Evolutionary conservation across 1,140 invertebrate genomes (phyloP).

Genomic region (Trichonephila inaurata): DNA sequence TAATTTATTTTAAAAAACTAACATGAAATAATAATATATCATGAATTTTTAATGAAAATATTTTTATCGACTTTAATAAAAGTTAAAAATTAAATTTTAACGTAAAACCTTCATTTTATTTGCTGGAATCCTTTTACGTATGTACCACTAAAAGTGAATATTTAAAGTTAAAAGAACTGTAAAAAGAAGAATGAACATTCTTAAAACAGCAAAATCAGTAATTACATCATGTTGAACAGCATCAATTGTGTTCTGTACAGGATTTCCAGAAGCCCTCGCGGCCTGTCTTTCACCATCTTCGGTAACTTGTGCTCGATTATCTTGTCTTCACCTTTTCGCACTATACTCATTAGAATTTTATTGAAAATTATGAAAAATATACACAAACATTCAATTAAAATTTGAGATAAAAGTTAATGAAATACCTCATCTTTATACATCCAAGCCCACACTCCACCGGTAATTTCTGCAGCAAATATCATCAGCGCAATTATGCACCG

Average conservation of each 20-base stretch:
- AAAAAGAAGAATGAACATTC: too few relatives aligned
- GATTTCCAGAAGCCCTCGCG: conserved; percentile 84
- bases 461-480: conserved; percentile 89
- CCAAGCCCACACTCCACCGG: conserved; percentile 88
- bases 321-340: conserved; percentile 82
- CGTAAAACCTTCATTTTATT: too few relatives aligned
- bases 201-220: neutral
- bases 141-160: too few relatives aligned
- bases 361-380: neutral
- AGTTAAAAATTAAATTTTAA: too few relatives aligned
- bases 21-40: too few relatives aligned
- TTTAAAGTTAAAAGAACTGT: too few relatives aligned
- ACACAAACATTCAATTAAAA: conserved; percentile 2
- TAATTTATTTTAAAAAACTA: too few relatives aligned
- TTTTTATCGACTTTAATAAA: too few relatives aligned
- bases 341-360: neutral
- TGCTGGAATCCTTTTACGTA: too few relatives aligned
- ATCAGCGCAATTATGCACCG: conserved; percentile 88
- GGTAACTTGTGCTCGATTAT: conserved; percentile 85
- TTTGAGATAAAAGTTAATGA: neutral
- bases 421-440: conserved; percentile 84
- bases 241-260: conserved; percentile 85
- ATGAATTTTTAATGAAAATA: too few relatives aligned
- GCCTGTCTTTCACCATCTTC: conserved; percentile 86
- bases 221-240: conserved; percentile 85